Evolutionary conservation across 2,113 vertebrate genomes (phyloP), one percentile per base, ranked within the genome.

Genomic region (Odocoileus virginianus): DNA sequence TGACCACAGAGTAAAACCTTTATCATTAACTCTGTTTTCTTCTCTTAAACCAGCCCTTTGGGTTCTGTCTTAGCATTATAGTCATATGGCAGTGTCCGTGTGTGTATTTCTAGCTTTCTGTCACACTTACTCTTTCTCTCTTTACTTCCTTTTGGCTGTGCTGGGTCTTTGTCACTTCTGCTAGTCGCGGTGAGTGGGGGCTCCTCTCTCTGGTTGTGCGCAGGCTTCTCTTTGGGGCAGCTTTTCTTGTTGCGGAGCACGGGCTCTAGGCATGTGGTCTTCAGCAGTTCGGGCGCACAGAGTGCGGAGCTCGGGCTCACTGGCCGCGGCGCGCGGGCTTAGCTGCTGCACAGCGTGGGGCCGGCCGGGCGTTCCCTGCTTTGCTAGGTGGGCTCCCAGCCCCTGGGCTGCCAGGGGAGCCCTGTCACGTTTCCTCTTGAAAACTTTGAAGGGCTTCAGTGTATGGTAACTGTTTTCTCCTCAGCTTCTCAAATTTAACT

Each of bases 1-100:
- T 96, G 95, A 93, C 97, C 95, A 97, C 95, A 97, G 97, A 98
- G 88, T 98, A 97, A 92, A 97, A 98, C 93, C 97, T 98, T 98
- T 97, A 45, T 87, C 92, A 54, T 86, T 88, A 61, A 64, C 61
- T 82, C 86, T 52, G 43, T 21, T 55, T 61, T 95, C 95, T 2
- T 95, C 74, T 92, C 87, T 82, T n/a, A 87, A 96, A 98, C 96
- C 78, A 97, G 93, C 7, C 90, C 95, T 97, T 98, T 98, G 97
- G 96, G 98, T 98, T 98, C 87, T 47, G 45, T 95, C 60, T 78
- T 87, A 36, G 98, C 95, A 92, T 97, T 98, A 64, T 91, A 91
- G 94, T 96, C 96, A 96, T 87, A 64, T 79, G 1, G 2, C 93
- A 95, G 98, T 98, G 96, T 98, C 89, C 87, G 54, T 54, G 86